phyloP scores from a whole-genome alignment of 2,113 vertebrate genomes.

The Micronycteris hirsuta region DNA sequence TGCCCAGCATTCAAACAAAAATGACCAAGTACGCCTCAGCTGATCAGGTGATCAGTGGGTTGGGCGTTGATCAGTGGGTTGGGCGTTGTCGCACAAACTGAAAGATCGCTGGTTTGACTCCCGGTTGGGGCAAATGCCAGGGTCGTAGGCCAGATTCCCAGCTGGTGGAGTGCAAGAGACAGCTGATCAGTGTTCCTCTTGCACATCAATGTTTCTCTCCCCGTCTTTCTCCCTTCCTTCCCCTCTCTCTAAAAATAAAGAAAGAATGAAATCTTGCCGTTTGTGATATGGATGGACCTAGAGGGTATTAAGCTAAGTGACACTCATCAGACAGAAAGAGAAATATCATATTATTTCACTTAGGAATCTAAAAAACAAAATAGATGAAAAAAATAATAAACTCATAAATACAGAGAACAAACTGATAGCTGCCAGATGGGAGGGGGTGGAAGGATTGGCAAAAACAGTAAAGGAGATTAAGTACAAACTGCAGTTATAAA shows the following conservation, averaged over 20 bases:
- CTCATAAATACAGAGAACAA: not conserved
- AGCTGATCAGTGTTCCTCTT: too few species aligned
- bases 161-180: too few species aligned
- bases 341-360: not conserved
- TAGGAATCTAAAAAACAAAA: not conserved
- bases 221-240: too few species aligned
- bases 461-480: not conserved
- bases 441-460: not conserved
- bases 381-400: not conserved
- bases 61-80: too few species aligned
- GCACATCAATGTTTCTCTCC: too few species aligned
- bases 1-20: constrained; percentile 10
- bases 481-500: not conserved
- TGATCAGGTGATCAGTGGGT: too few species aligned
- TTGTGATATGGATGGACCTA: not conserved
- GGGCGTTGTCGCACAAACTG: too few species aligned
- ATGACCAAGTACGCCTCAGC: not conserved
- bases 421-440: not conserved
- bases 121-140: too few species aligned
- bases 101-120: too few species aligned
- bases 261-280: not conserved
- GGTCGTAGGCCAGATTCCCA: too few species aligned
- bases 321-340: not conserved
- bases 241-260: not conserved
- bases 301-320: not conserved